Conservation (phyloP, 2,888 invertebrate species). For the Petrolisthes cinctipes region DNA sequence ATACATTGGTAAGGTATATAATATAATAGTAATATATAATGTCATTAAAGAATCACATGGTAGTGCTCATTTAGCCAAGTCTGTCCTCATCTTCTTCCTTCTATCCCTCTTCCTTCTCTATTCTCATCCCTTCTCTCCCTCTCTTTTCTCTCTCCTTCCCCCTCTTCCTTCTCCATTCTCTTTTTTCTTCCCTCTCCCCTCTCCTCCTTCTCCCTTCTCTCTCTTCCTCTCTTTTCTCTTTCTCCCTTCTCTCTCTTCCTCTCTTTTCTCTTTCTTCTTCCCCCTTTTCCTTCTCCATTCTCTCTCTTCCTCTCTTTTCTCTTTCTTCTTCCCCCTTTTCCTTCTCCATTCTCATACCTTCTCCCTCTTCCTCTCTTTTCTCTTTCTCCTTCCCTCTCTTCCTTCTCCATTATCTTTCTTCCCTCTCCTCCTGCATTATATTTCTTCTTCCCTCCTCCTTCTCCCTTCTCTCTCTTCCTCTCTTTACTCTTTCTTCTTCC, state of each 20-base stretch:
- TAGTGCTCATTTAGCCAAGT: too few species aligned
- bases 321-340: not conserved
- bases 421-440: not conserved
- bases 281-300: not conserved
- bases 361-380: not conserved
- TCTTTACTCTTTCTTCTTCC: not conserved
- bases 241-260: not conserved
- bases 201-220: not conserved
- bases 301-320: not conserved
- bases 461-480: not conserved
- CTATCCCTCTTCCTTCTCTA: not conserved
- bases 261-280: not conserved
- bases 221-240: too few species aligned
- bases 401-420: constrained; percentile 9
- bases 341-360: not conserved
- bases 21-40: too few species aligned
- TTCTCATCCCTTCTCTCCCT: accelerated
- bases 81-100: not conserved
- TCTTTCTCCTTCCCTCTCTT: not conserved
- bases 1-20: too few species aligned
- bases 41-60: too few species aligned
- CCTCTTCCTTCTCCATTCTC: not conserved
- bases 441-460: constrained; percentile 3
- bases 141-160: not conserved
- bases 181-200: not conserved